Conservation (phyloP, 2,888 invertebrate species). For the Cosmia pyralina region DNA sequence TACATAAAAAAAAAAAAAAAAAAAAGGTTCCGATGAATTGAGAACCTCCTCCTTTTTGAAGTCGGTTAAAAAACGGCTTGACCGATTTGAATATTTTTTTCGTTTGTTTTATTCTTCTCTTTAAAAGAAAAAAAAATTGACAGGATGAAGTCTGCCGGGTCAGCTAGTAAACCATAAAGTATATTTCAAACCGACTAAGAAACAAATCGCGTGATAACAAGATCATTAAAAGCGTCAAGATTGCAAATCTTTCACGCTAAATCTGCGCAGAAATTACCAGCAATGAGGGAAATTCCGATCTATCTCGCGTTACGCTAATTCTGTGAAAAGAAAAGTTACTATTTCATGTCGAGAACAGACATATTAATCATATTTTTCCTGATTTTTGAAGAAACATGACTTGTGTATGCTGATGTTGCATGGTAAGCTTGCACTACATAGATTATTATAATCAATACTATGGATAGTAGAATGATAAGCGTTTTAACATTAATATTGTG, state of each 20-base stretch:
- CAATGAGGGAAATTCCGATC: conserved; percentile 26
- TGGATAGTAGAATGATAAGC: not conserved
- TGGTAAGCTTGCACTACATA: not conserved
- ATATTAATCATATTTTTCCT: not conserved
- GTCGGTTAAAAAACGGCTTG: too few relatives aligned
- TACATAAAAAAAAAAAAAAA: too few relatives aligned
- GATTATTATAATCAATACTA: not conserved
- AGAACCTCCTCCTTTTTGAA: too few relatives aligned
- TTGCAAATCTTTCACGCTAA: conserved; percentile 28
- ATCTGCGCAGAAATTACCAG: conserved; percentile 36
- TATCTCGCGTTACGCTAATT: conserved; percentile 21
- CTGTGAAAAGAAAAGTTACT: conserved; percentile 28
- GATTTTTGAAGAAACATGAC: not conserved
- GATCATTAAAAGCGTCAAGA: conserved; percentile 11
- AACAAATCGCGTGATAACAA: conserved; percentile 33
- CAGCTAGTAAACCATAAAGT: too few relatives aligned
- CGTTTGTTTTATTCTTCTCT: too few relatives aligned
- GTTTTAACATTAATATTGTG: too few relatives aligned
- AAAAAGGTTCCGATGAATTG: too few relatives aligned
- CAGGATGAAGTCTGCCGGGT: too few relatives aligned
- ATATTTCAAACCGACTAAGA: not conserved
- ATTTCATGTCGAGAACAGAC: not conserved
- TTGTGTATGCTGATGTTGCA: fast-evolving
- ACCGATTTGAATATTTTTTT: too few relatives aligned
- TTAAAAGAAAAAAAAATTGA: too few relatives aligned